Base-by-base conservation (phyloP, 2,113 vertebrate genomes). In the Callipepla californica region DNA sequence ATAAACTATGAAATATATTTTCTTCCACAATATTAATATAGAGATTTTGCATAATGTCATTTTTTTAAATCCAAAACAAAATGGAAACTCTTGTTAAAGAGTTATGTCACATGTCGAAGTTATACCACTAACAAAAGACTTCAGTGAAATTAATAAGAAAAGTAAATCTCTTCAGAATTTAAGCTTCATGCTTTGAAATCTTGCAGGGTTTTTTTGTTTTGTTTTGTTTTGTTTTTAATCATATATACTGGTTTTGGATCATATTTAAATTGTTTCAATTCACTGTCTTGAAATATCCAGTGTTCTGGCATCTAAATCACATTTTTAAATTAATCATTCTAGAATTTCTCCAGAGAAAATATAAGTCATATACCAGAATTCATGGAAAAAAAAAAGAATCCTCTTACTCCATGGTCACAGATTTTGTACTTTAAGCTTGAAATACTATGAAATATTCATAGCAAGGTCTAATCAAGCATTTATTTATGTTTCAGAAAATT, bases 401-500 rank as follows among this genome's bases (percentile, higher is more conserved):
- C 58, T 4, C 26, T 92, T 72, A 45, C 1, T 69, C 63, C 28
- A 11, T 30, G 20, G n/a, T 34, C 18, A 62, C 15, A 14, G 23
- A 44, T 44, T 44, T 44, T 44, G 44, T 44, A 44, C 44, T 44
- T 44, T 44, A 44, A 44, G 15, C 44, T 38, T 63, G 3, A 10
- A 75, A 28, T 42, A 67, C 23, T 4, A 3, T 55, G 6, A 8
- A 34, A 42, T 26, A 44, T 67, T 80, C 38, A 74, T 70, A 23
- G 74, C 13, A 77, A 42, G 36, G 53, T 36, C 8, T 38, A 78
- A 67, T 81, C 25, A 63, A 84, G 85, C 8, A n/a, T 2, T 34
- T 34, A 91, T 89, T 87, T 68, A 55, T 72, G 34, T 42, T 79
- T 57, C 70, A 87, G 17, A 9, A 87, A 73, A 69, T 73, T 65